Percentiles rank a stretch among this genome's conserved stretches.
Conservation (phyloP, 1,140 invertebrate species). For the Ptiloglossa arizonensis region DNA sequence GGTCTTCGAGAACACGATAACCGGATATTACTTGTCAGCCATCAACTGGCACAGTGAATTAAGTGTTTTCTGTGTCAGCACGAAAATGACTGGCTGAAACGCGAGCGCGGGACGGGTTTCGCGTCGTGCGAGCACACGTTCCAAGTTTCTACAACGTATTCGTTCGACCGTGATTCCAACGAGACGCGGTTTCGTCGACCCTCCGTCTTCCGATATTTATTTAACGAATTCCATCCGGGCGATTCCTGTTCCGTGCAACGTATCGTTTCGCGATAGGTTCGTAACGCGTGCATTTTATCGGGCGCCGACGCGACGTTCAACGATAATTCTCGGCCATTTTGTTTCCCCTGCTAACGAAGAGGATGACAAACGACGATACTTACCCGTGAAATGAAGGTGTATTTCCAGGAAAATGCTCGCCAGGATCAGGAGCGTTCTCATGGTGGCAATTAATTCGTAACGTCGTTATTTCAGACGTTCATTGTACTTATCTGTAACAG, state of each 20-base stretch:
- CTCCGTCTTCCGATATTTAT: too few species aligned
- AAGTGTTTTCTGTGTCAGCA: constrained; percentile 70
- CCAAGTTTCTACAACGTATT: not conserved
- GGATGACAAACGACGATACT: constrained; percentile 12
- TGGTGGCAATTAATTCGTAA: constrained; percentile 58
- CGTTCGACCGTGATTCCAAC: constrained; percentile 24
- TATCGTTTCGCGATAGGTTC: too few species aligned
- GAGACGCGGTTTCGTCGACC: not conserved
- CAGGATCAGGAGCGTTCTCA: constrained; percentile 68
- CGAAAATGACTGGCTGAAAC: constrained; percentile 63
- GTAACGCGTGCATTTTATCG: not conserved
- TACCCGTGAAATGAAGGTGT: constrained; percentile 71
- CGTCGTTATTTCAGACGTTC: constrained; percentile 48
- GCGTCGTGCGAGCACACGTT: constrained; percentile 5
- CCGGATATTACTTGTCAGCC: constrained; percentile 74
- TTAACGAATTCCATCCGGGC: not conserved
- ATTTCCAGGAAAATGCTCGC: constrained; percentile 67
- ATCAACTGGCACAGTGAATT: constrained; percentile 59
- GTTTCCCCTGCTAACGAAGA: not conserved
- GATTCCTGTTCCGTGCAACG: too few species aligned
- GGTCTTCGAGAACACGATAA: constrained; percentile 67
- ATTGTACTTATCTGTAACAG: constrained; percentile 58
- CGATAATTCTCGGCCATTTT: not conserved
- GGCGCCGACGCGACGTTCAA: not conserved
- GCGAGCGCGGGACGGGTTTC: constrained; percentile 33